Percentiles rank a stretch among this genome's conserved stretches.
Evolutionary conservation across 2,888 invertebrate genomes (phyloP).

Genomic region (Priocnemis perturbator): DNA sequence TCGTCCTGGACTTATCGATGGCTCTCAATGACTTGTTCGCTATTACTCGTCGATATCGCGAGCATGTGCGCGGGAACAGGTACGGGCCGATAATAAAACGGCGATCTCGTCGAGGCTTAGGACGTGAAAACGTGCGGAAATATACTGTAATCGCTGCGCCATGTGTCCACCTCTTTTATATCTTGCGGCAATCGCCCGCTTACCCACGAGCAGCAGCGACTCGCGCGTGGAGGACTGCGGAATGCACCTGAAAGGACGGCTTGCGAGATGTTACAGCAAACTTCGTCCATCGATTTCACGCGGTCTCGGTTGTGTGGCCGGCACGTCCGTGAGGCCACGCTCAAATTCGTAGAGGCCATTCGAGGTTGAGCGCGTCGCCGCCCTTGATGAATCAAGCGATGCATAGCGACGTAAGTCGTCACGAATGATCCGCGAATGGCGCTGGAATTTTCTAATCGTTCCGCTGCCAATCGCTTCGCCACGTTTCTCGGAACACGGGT

Average conservation of each 20-base stretch:
- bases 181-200: slow-evolving; percentile 44
- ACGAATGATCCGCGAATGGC: slow-evolving; percentile 34
- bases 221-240: slow-evolving; percentile 41
- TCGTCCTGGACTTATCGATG: background rate
- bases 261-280: slow-evolving; percentile 47
- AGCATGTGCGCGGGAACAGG: background rate
- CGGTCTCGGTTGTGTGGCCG: slow-evolving; percentile 22
- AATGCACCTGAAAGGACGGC: slow-evolving; percentile 50
- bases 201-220: slow-evolving; percentile 45
- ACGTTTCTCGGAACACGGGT: too few relatives aligned
- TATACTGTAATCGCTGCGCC: slow-evolving; percentile 57
- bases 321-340: background rate
- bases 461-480: too few relatives aligned
- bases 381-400: slow-evolving; percentile 5
- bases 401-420: background rate
- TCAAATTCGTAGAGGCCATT: slow-evolving; percentile 2
- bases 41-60: background rate
- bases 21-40: background rate
- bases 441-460: too few relatives aligned
- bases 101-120: slow-evolving; percentile 7
- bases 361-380: background rate
- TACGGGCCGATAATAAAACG: slow-evolving; percentile 61
- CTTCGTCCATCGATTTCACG: slow-evolving; percentile 55
- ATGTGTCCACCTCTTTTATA: slow-evolving; percentile 65
- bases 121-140: slow-evolving; percentile 47